Evolutionary conservation across 2,888 invertebrate species (phyloP).

Genomic region (Gortyna flavago): DNA sequence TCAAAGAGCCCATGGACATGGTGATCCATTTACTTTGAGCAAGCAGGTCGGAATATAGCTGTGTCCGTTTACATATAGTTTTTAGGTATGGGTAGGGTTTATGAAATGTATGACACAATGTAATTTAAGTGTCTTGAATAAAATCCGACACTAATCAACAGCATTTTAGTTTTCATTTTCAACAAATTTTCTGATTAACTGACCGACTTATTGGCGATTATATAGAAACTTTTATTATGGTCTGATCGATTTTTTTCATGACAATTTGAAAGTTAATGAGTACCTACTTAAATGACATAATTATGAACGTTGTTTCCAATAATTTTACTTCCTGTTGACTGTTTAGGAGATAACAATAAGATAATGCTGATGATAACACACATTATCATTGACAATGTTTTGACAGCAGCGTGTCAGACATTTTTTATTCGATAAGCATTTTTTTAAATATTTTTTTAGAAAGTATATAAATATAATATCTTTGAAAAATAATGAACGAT

Average conservation of each 20-base stretch:
- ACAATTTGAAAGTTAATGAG: neutral
- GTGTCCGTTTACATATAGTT: slow-evolving; percentile 26
- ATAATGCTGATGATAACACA: slow-evolving; percentile 17
- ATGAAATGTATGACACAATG: neutral
- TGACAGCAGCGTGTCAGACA: slow-evolving; percentile 18
- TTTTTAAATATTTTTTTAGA: neutral
- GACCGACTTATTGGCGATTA: neutral
- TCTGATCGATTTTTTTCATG: neutral
- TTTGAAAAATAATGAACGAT: neutral
- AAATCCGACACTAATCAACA: neutral
- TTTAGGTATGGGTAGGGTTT: slow-evolving; percentile 6
- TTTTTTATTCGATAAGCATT: slow-evolving; percentile 25
- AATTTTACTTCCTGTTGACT: slow-evolving; percentile 15
- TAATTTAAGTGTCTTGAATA: slow-evolving; percentile 3
- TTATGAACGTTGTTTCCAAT: neutral
- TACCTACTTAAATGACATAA: slow-evolving; percentile 5
- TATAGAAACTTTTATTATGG: neutral
- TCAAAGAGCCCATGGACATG: slow-evolving; percentile 57
- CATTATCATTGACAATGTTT: slow-evolving; percentile 26
- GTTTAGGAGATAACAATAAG: slow-evolving; percentile 2
- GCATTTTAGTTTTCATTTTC: neutral
- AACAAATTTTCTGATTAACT: neutral
- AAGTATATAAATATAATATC: neutral
- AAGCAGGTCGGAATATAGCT: slow-evolving; percentile 44
- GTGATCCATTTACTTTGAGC: slow-evolving; percentile 61